A percentile compares a stretch with the other conserved stretches of the same genome.
phyloP scores from a whole-genome alignment of 2,797 vertebrate genomes.

The Pyrocephalus nanus region DNA sequence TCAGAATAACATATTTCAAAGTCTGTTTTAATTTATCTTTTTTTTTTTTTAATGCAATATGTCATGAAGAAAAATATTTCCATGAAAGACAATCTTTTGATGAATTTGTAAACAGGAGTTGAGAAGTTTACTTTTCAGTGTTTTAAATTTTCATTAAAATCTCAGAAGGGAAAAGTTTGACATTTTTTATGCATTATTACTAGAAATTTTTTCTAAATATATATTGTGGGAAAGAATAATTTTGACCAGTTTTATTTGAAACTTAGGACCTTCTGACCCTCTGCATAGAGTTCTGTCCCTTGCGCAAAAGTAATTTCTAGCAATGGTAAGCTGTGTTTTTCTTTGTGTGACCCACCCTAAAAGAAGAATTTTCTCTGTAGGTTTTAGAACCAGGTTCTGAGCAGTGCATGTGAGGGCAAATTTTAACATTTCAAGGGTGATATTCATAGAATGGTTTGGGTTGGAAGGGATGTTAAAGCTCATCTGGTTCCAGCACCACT shows the following conservation, averaged over 20 bases:
- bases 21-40: not conserved
- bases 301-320: not conserved
- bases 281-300: not conserved
- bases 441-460: not conserved
- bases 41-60: not conserved
- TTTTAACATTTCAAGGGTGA: not conserved
- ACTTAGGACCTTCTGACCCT: not conserved
- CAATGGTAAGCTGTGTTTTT: not conserved
- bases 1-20: not conserved
- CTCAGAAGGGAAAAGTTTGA: not conserved
- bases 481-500: not conserved
- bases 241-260: not conserved
- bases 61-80: slow-evolving; percentile 9
- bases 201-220: not conserved
- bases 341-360: not conserved
- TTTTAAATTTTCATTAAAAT: slow-evolving; percentile 33
- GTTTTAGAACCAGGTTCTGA: not conserved
- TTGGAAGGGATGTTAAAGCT: not conserved
- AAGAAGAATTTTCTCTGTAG: not conserved
- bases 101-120: slow-evolving; percentile 37
- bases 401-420: not conserved
- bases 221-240: not conserved
- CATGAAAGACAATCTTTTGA: slow-evolving; percentile 32
- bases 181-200: not conserved
- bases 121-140: not conserved